Conservation (phyloP, 2,888 invertebrate genomes). For the Xestia rhomboidea region DNA sequence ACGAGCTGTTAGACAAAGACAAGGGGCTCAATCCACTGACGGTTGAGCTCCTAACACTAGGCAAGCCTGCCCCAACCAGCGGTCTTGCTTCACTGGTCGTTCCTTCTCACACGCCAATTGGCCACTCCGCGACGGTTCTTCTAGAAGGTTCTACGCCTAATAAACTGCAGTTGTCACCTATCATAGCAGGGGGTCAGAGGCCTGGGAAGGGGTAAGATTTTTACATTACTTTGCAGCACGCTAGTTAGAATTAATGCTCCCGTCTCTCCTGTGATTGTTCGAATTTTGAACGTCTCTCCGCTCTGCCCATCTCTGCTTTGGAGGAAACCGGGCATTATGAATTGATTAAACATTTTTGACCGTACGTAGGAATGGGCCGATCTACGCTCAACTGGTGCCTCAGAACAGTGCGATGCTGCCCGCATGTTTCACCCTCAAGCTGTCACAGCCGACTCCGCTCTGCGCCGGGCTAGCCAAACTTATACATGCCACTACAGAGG, state of each 20-base stretch:
- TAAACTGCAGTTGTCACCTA: constrained; percentile 94
- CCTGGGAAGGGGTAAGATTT: constrained; percentile 93
- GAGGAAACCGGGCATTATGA: neutral
- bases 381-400: constrained; percentile 94
- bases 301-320: neutral
- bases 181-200: constrained; percentile 93
- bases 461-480: constrained; percentile 93
- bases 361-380: constrained; percentile 88
- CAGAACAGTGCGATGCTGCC: constrained; percentile 97
- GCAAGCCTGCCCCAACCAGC: constrained; percentile 80
- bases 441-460: constrained; percentile 96
- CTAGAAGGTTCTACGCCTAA: constrained; percentile 96
- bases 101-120: constrained; percentile 92
- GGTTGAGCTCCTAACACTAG: constrained; percentile 92
- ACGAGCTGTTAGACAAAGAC: constrained; percentile 95
- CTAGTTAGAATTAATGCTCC: neutral
- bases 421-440: constrained; percentile 95
- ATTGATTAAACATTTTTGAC: neutral
- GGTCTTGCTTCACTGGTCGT: constrained; percentile 84
- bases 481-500: constrained; percentile 87
- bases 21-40: constrained; percentile 94
- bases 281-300: neutral
- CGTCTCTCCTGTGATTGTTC: neutral
- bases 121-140: constrained; percentile 96
- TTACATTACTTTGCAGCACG: neutral